Evolutionary conservation across 2,888 invertebrate genomes (phyloP).

Genomic region (Oscheius sp.): DNA sequence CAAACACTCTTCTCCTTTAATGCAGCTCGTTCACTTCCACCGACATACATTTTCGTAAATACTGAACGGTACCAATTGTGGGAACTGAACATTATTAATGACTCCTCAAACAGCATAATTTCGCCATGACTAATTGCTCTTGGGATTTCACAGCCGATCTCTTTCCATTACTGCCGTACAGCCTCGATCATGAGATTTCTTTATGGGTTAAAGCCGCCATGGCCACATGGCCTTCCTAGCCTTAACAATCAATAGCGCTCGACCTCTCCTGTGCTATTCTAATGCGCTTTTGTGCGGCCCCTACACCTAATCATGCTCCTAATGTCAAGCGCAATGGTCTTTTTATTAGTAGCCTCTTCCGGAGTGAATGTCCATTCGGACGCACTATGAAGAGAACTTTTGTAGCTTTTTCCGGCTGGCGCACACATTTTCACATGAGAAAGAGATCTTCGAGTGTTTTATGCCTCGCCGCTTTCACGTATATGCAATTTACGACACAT

Average conservation of each 20-base stretch:
- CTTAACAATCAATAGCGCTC: constrained; percentile 35
- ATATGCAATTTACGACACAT: too few relatives aligned
- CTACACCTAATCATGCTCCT: constrained; percentile 29
- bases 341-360: constrained; percentile 4
- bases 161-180: constrained; percentile 12
- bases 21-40: too few relatives aligned
- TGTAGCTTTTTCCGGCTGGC: constrained; percentile 7
- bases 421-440: constrained; percentile 13
- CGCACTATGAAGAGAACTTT: not conserved
- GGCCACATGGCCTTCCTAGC: constrained; percentile 36
- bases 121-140: constrained; percentile 14
- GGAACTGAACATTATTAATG: too few relatives aligned
- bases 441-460: constrained; percentile 9
- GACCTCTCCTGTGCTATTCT: constrained; percentile 31
- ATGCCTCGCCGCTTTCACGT: not conserved
- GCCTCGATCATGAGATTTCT: constrained; percentile 28
- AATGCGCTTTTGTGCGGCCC: constrained; percentile 29
- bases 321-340: constrained; percentile 6
- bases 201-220: constrained; percentile 33
- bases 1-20: too few relatives aligned
- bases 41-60: too few relatives aligned
- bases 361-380: not conserved
- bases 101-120: too few relatives aligned
- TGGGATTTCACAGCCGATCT: constrained; percentile 25
- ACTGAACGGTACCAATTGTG: too few relatives aligned